Conservation (phyloP, 1,140 invertebrate genomes). For the Drosophila hydei region DNA sequence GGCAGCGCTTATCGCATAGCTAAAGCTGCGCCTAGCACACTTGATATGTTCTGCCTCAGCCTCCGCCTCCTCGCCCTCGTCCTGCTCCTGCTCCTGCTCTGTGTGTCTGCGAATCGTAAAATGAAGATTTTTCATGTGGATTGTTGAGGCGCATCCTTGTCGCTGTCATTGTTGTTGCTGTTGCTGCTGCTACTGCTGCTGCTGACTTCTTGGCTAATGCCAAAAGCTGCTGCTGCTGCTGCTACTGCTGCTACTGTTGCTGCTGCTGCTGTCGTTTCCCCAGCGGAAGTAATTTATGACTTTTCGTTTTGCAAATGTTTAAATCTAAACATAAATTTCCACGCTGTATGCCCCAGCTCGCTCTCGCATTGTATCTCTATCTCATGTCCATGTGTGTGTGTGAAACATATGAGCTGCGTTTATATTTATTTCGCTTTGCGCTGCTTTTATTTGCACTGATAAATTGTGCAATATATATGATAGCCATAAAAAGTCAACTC, state of each 20-base stretch:
- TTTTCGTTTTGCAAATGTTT: constrained; percentile 82
- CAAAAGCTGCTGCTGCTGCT: constrained; percentile 43
- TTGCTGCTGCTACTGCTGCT: constrained; percentile 22
- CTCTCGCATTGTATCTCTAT: constrained; percentile 39
- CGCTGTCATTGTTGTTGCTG: constrained; percentile 46
- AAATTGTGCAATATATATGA: constrained; percentile 77
- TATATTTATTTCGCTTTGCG: constrained; percentile 72
- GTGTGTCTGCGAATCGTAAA: constrained; percentile 68
- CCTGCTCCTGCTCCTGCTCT: background rate
- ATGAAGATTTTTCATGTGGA: constrained; percentile 82
- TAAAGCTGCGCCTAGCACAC: constrained; percentile 63
- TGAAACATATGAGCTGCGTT: constrained; percentile 73
- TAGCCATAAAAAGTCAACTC: constrained; percentile 63
- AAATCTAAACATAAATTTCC: constrained; percentile 81
- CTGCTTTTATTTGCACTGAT: constrained; percentile 76
- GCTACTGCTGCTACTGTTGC: constrained; percentile 14
- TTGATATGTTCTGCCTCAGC: constrained; percentile 67
- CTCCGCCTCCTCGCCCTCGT: background rate
- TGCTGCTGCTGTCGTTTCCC: constrained; percentile 61
- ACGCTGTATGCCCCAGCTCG: constrained; percentile 9
- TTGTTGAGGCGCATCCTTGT: constrained; percentile 72
- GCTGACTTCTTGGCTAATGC: constrained; percentile 55
- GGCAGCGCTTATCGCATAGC: constrained; percentile 71
- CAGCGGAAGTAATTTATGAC: constrained; percentile 81
- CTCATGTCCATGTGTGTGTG: constrained; percentile 34